These are phyloP conservation scores for Drosophila melanica DNA, from an alignment of 1,140 invertebrate species.

Conservation along the genomic window DNA sequence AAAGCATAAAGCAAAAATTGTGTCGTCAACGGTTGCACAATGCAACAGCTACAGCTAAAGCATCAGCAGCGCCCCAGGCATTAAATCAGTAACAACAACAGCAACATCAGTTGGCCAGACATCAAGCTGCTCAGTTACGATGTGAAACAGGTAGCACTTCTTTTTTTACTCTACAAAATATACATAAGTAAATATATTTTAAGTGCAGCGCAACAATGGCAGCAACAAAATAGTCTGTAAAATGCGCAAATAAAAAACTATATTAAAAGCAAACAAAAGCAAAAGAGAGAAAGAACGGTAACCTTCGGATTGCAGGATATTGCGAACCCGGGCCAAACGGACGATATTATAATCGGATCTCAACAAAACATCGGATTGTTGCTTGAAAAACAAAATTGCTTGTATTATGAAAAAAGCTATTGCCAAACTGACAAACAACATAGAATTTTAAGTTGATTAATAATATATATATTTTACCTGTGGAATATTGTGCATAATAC, in stretches of 20 bases:
- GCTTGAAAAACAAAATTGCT: too few species aligned
- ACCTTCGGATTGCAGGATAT: not conserved
- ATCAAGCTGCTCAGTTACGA: not conserved
- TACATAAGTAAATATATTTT: slow-evolving; percentile 69
- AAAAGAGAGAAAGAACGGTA: not conserved
- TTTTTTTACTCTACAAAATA: slow-evolving; percentile 55
- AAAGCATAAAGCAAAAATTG: slow-evolving; percentile 67
- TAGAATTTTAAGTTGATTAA: too few species aligned
- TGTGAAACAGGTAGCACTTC: slow-evolving; percentile 51
- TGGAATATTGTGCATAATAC: not conserved
- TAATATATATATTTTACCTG: too few species aligned
- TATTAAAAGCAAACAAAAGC: slow-evolving; percentile 16
- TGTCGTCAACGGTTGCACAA: slow-evolving; percentile 61
- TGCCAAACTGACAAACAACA: too few species aligned
- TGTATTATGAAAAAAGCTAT: too few species aligned
- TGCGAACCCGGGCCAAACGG: not conserved
- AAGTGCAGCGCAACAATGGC: slow-evolving; percentile 46
- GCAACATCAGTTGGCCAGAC: slow-evolving; percentile 22
- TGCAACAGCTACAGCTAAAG: slow-evolving; percentile 59
- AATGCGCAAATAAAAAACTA: slow-evolving; percentile 34
- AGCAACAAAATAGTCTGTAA: slow-evolving; percentile 56
- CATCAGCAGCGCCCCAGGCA: slow-evolving; percentile 47
- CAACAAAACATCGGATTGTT: too few species aligned
- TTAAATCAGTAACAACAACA: slow-evolving; percentile 63
- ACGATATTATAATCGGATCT: too few species aligned